Percentiles rank a stretch among this genome's conserved stretches.
These are phyloP conservation scores for Acleris sparsana DNA, from an alignment of 2,888 invertebrate genomes.

Conservation along the genomic window DNA sequence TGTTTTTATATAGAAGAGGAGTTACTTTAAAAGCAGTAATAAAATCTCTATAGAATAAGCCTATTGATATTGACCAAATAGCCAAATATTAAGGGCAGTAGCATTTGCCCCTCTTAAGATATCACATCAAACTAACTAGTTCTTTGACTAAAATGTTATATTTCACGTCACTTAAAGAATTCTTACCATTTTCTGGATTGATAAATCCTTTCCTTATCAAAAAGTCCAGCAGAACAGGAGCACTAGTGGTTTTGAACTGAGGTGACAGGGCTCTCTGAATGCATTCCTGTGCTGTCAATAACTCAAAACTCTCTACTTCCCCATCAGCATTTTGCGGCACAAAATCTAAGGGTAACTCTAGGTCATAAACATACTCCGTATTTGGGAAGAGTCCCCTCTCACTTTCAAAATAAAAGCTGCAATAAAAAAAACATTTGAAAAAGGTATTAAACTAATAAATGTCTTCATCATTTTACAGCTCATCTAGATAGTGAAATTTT, in stretches of 20 bases:
- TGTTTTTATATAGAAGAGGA: no score
- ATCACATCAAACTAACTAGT: no score
- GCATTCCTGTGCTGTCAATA: constrained; percentile 92
- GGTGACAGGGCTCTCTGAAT: constrained; percentile 91
- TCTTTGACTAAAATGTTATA: no score
- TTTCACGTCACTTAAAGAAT: no score
- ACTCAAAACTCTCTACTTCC: constrained; percentile 95
- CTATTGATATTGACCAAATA: no score
- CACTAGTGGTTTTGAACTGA: constrained; percentile 97
- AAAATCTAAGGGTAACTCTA: constrained; percentile 95
- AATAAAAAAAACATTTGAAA: constrained; percentile 46
- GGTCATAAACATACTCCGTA: constrained; percentile 96
- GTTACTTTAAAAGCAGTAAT: no score
- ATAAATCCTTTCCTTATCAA: constrained; percentile 95
- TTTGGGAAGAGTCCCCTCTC: constrained; percentile 97
- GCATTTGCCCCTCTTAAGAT: no score
- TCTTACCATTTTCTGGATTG: constrained; percentile 93
- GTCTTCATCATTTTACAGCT: no score
- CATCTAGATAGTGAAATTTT: no score
- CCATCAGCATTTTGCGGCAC: constrained; percentile 96
- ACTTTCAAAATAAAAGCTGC: constrained; percentile 94
- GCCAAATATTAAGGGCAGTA: no score
- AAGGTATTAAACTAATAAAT: background rate
- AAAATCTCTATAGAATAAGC: no score
- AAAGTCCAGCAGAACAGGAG: constrained; percentile 95